Conservation (phyloP, 2,888 invertebrate species). For the Ecdyonurus torrentis region DNA sequence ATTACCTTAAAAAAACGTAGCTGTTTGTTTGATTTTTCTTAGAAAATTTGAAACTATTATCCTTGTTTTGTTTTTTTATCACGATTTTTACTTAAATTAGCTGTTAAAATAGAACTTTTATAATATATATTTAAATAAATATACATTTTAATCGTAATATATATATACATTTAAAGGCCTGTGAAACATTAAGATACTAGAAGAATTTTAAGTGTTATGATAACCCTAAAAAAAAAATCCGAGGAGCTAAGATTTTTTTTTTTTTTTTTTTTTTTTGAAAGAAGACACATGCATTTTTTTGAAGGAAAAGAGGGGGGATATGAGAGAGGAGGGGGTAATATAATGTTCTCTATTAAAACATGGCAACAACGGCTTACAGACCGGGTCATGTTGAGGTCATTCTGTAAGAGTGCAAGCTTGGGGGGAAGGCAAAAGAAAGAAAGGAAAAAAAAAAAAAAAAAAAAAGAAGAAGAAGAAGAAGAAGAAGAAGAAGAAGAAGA, state of each 20-base stretch:
- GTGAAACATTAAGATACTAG: not conserved
- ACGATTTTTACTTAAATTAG: no score
- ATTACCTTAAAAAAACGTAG: no score
- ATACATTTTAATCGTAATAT: no score
- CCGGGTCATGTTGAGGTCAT: slow-evolving; percentile 1
- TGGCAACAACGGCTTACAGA: not conserved
- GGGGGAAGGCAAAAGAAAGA: slow-evolving; percentile 11
- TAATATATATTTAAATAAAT: no score
- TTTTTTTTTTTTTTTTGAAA: not conserved
- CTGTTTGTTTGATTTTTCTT: no score
- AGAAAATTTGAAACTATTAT: no score
- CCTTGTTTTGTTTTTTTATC: no score
- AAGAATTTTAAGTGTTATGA: no score
- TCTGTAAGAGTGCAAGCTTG: not conserved
- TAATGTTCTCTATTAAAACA: not conserved
- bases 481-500: slow-evolving; percentile 10
- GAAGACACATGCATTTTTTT: not conserved
- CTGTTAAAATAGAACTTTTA: no score
- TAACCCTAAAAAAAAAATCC: no score
- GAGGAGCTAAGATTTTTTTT: no score
- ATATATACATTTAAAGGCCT: no score
- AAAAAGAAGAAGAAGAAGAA: slow-evolving; percentile 10
- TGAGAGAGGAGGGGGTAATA: not conserved
- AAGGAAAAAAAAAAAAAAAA: slow-evolving; percentile 6
- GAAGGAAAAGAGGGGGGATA: not conserved